Evolutionary conservation across 1,140 invertebrate species (phyloP), one percentile per base, ranked within the genome.

Genomic region (Aphelinus atriplicis): DNA sequence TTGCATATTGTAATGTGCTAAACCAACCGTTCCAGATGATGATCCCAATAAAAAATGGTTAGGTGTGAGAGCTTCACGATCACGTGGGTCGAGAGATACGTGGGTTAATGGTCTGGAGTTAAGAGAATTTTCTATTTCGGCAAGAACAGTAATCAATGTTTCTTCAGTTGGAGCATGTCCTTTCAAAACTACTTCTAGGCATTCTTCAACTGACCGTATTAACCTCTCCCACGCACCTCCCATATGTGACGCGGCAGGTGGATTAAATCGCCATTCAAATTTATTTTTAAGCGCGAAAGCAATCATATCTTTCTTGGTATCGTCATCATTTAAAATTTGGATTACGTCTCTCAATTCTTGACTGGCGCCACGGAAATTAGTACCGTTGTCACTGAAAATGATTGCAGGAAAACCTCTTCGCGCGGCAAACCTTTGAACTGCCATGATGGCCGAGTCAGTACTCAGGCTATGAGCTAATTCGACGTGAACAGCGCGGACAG

Each of bases 281-380:
- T 58, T n/a, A 3, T 60, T 70, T 47, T 48, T 70, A 0, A 55
- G 47, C 4, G 56, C 56, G 10, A 60, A 61, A 3, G 58, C 46
- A 7, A 42, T 3, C n/a, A n/a, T n/a, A n/a, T n/a, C n/a, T n/a
- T n/a, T n/a, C n/a, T n/a, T 60, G 82, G 63, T n/a, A 9, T 43
- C n/a, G 1, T 66, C 67, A 2, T 56, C 42, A 47, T 80, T 60
- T 43, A 81, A 46, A n/a, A 75, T 75, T 42, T 67, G 5, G 3
- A 79, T 45, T 0, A 73, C 69, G 43, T 73, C 76, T 43, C 58
- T 46, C 2, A 85, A 62, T 45, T 81, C 80, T 1, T 61, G 76
- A 26, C 80, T 69, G 7, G 83, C 80, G 1, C 83, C 83, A 7
- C 78, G 62, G 43, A 84, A 71, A 65, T 83, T 86, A 80, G 82